Conservation (phyloP, 1,140 invertebrate species). For the Macrotrachela quadricornifera region DNA sequence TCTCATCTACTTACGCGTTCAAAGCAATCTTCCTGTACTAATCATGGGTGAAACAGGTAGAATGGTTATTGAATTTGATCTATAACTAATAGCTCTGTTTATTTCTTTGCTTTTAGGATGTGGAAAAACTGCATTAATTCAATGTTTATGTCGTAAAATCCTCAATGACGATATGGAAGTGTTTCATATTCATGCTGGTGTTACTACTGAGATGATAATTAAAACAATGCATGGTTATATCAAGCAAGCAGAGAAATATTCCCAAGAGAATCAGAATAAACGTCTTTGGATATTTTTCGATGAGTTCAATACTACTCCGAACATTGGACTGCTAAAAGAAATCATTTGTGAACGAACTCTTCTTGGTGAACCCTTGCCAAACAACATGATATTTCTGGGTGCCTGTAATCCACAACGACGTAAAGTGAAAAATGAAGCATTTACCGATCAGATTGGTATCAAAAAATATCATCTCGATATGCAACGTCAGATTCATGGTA, state of each 20-base stretch:
- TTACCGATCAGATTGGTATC: no score
- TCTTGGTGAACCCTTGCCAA: constrained; percentile 6
- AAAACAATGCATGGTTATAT: no score
- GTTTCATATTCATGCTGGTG: no score
- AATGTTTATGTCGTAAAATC: constrained; percentile 5
- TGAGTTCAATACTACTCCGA: constrained; percentile 26
- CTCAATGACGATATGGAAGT: no score
- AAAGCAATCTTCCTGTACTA: constrained; percentile 9
- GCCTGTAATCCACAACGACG: no score
- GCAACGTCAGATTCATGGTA: constrained; percentile 12
- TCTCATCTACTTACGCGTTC: constrained; percentile 19
- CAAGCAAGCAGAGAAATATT: no score
- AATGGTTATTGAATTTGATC: no score
- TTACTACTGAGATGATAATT: no score
- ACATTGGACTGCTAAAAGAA: constrained; percentile 23
- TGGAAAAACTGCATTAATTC: constrained; percentile 14
- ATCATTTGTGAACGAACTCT: constrained; percentile 23
- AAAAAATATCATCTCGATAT: neutral
- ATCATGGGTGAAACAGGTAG: constrained; percentile 14
- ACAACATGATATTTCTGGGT: no score
- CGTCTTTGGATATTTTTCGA: constrained; percentile 19
- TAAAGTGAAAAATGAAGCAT: no score
- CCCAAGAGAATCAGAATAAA: constrained; percentile 8
- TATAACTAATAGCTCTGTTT: no score
- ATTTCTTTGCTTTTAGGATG: no score